Percentiles rank a stretch among this genome's conserved stretches.
These are phyloP conservation scores for Sphinx pinastri DNA, from an alignment of 2,888 invertebrate species.

Conservation along the genomic window DNA sequence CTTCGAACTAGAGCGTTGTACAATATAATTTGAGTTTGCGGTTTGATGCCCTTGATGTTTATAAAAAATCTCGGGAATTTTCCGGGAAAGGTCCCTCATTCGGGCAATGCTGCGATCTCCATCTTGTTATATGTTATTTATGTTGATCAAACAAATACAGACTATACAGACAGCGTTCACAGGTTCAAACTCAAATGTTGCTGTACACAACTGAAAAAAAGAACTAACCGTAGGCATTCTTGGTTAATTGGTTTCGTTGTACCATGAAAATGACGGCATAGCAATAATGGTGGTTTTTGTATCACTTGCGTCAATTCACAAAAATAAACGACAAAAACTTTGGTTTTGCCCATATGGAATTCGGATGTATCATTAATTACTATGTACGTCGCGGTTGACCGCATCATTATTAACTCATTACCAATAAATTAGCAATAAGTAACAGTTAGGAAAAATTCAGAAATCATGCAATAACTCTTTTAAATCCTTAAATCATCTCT, in stretches of 20 bases:
- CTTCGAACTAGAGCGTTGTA: no score
- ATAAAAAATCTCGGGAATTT: no score
- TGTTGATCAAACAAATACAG: no score
- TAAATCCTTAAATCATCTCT: no score
- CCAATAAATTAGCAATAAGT: neutral
- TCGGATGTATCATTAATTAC: neutral
- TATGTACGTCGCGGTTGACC: neutral
- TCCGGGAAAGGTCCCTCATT: no score
- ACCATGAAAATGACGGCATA: neutral
- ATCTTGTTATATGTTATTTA: no score
- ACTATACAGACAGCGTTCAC: no score
- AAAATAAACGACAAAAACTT: neutral
- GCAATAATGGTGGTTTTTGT: neutral
- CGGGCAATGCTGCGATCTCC: no score
- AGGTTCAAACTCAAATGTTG: no score
- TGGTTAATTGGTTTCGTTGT: neutral
- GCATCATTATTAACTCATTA: neutral
- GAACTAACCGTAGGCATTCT: neutral
- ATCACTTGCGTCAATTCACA: neutral
- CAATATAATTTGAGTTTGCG: no score
- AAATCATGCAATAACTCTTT: neutral
- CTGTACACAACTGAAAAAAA: no score
- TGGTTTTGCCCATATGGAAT: conserved; percentile 12
- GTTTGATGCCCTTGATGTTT: no score
- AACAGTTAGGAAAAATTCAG: neutral